Evolutionary conservation across 1,140 invertebrate genomes (phyloP).

Genomic region (Sitophilus oryzae): DNA sequence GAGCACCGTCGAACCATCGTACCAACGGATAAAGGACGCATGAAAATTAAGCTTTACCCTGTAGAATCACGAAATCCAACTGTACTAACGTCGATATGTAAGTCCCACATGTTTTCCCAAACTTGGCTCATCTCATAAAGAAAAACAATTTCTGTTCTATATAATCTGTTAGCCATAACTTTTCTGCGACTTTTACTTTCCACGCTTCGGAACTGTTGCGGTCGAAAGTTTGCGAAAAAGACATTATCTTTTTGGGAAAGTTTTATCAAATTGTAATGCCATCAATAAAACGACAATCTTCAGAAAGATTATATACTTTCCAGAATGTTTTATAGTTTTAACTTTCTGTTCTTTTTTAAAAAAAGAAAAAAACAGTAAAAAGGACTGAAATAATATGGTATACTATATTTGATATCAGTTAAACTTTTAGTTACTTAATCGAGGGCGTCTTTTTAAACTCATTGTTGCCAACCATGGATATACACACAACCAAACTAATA

Average conservation of each 20-base stretch:
- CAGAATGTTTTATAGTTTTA: neutral
- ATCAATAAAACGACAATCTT: neutral
- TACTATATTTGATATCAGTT: too few relatives aligned
- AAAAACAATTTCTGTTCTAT: neutral
- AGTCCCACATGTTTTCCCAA: neutral
- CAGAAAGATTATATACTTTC: neutral
- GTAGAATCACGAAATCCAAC: too few relatives aligned
- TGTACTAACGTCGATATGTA: neutral
- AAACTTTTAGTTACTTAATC: too few relatives aligned
- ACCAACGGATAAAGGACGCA: too few relatives aligned
- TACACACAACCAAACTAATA: too few relatives aligned
- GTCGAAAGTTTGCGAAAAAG: neutral
- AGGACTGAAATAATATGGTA: too few relatives aligned
- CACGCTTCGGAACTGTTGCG: neutral
- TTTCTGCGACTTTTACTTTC: neutral
- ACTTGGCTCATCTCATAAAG: neutral
- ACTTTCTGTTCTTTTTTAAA: too few relatives aligned
- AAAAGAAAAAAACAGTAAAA: too few relatives aligned
- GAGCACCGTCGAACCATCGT: too few relatives aligned
- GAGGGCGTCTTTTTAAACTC: too few relatives aligned
- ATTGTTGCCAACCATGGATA: too few relatives aligned
- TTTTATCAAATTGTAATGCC: neutral
- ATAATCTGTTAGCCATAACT: neutral
- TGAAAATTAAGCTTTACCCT: too few relatives aligned
- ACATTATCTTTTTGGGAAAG: neutral